A percentile compares a stretch with the other conserved stretches of the same genome.
Evolutionary conservation across 35 echinoderm and acorn worm species (phyloP).

Genomic region (Apostichopus japonicus): DNA sequence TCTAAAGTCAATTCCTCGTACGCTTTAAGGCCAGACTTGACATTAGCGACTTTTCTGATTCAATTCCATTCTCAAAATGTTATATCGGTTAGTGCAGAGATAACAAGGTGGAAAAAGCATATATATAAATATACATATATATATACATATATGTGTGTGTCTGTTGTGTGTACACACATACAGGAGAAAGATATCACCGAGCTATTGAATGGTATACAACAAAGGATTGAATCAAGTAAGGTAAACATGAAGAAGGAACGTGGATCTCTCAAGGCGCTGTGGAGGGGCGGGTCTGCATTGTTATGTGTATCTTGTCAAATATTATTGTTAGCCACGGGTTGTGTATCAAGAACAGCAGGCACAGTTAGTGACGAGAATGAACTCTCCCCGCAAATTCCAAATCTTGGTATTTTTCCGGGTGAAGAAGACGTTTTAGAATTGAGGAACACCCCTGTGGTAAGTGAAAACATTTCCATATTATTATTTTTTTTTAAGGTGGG

Average conservation of each 20-base stretch:
- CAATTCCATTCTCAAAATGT: too few species aligned
- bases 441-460: conserved; percentile 12
- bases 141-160: too few species aligned
- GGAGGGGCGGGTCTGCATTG: neutral
- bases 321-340: neutral
- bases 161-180: too few species aligned
- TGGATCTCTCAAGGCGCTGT: neutral
- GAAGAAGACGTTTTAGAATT: conserved; percentile 17
- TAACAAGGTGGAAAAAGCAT: too few species aligned
- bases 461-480: neutral
- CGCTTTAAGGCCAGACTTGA: too few species aligned
- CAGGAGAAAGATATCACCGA: too few species aligned
- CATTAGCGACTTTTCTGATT: too few species aligned
- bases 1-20: too few species aligned
- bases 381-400: neutral
- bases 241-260: neutral
- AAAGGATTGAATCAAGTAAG: neutral
- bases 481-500: neutral
- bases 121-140: too few species aligned
- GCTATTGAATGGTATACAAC: too few species aligned
- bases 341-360: conserved; percentile 1
- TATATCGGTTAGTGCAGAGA: too few species aligned
- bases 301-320: conserved; percentile 25
- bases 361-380: neutral
- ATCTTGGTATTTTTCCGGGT: neutral